Evolutionary conservation across 2,797 vertebrate genomes (phyloP).

Genomic region (Mus minutoides): DNA sequence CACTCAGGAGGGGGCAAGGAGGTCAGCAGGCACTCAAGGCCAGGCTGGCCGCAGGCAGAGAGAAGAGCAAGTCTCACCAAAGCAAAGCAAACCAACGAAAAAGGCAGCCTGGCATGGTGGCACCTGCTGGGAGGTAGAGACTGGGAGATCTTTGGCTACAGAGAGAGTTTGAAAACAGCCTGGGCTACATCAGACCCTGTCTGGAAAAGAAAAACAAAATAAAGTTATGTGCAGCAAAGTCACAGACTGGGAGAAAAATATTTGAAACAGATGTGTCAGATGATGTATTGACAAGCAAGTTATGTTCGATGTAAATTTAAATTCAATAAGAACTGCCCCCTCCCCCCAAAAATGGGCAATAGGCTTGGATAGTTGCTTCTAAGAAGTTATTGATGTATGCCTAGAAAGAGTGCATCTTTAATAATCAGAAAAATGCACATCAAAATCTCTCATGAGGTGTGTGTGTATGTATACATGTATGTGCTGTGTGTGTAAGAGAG

Average conservation of each 20-base stretch:
- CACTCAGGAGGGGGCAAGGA: not conserved
- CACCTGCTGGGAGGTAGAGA: not conserved
- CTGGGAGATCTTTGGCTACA: not conserved
- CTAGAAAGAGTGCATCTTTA: not conserved
- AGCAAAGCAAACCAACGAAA: not conserved
- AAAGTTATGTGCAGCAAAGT: not conserved
- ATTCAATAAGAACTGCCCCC: not conserved
- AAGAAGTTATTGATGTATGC: not conserved
- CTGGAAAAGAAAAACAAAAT: not conserved
- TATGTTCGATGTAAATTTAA: not conserved
- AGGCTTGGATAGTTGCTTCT: not conserved
- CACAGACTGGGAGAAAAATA: not conserved
- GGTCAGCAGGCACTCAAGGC: not conserved
- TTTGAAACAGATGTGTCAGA: not conserved
- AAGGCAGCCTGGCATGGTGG: not conserved
- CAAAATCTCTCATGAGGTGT: not conserved
- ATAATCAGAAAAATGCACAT: not conserved
- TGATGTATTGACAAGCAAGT: not conserved
- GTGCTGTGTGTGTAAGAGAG: too few relatives aligned
- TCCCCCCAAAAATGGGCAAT: not conserved
- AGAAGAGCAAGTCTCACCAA: not conserved
- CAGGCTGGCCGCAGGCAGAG: not conserved
- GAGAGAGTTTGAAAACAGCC: not conserved
- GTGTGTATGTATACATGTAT: not conserved
- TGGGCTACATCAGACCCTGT: not conserved